A percentile compares a stretch with the other conserved stretches of the same genome.
Conservation (phyloP, 1,140 invertebrate species). For the Drosophila bipectinata region DNA sequence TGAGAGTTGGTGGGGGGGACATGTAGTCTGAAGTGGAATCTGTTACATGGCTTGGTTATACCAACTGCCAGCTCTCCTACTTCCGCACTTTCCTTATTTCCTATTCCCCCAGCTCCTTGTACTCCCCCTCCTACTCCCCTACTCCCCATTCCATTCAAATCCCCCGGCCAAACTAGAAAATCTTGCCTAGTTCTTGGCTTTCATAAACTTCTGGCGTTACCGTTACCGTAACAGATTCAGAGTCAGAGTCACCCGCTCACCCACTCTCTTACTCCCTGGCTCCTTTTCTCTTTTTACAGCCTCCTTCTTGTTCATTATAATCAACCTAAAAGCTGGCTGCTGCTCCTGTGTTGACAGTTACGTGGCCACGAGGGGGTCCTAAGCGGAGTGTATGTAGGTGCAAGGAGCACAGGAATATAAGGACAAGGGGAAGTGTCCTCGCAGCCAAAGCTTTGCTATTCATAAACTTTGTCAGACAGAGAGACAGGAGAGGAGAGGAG, state of each 20-base stretch:
- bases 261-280: background rate
- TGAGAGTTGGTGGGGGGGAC: background rate
- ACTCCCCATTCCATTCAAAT: background rate
- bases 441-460: constrained; percentile 54
- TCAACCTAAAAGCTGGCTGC: constrained; percentile 62
- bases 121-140: too few species aligned
- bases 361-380: constrained; percentile 16
- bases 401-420: background rate
- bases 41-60: constrained; percentile 29
- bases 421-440: constrained; percentile 16
- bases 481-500: background rate
- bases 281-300: background rate
- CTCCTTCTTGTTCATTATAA: constrained; percentile 54
- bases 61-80: background rate
- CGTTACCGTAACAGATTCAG: background rate
- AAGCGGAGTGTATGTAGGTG: background rate
- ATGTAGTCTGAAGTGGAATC: constrained; percentile 27
- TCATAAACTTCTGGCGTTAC: constrained; percentile 25
- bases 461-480: constrained; percentile 63
- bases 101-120: background rate
- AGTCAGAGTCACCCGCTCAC: background rate
- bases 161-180: too few species aligned
- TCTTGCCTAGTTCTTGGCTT: constrained; percentile 26
- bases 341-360: constrained; percentile 50
- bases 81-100: background rate